A percentile compares a stretch with the other conserved stretches of the same genome.
Conservation (phyloP, 2,113 vertebrate genomes). For the Pongo abelii region DNA sequence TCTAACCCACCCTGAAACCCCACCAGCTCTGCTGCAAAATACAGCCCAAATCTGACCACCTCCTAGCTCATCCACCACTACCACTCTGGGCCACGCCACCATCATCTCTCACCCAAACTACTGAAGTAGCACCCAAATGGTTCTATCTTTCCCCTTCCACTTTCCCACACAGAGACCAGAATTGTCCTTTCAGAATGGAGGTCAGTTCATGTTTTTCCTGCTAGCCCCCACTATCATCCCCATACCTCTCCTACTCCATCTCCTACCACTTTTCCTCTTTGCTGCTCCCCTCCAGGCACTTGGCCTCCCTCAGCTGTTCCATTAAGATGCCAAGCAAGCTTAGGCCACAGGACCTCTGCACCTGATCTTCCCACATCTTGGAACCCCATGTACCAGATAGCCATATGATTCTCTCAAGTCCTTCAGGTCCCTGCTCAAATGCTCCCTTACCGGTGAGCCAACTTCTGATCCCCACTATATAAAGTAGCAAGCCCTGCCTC, state of each 20-base stretch:
- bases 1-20: neutral
- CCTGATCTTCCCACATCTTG: neutral
- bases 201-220: neutral
- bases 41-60: neutral
- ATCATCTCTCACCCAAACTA: neutral
- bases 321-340: neutral
- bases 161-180: neutral
- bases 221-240: neutral
- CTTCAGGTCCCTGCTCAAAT: neutral
- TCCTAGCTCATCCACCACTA: neutral
- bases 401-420: neutral
- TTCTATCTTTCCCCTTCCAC: neutral
- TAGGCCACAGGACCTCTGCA: neutral
- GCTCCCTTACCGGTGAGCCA: neutral
- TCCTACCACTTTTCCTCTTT: neutral
- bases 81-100: neutral
- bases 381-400: neutral
- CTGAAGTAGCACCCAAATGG: neutral
- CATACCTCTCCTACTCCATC: neutral
- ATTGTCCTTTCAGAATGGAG: neutral
- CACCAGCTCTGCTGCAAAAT: neutral
- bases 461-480: neutral
- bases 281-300: neutral
- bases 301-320: neutral
- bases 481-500: neutral